phyloP scores from a whole-genome alignment of 2,797 vertebrate species.

The Acrocephalus scirpaceus region DNA sequence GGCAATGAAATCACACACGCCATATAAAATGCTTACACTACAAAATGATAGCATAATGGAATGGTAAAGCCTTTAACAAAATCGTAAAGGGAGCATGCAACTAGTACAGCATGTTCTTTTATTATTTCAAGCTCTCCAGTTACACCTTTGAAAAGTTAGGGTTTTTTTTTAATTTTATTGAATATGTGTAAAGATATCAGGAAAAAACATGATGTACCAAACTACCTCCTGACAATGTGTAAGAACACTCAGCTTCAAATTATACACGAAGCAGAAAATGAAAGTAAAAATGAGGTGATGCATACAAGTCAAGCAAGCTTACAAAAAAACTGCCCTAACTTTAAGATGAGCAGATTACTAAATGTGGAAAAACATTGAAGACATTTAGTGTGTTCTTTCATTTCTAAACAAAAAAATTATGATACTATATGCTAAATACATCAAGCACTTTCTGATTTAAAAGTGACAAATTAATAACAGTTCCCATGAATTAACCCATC shows the following conservation, averaged over 20 bases:
- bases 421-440: neutral
- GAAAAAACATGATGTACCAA: neutral
- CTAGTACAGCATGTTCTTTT: slow-evolving; percentile 58
- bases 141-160: slow-evolving; percentile 52
- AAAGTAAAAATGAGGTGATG: neutral
- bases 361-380: neutral
- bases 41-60: slow-evolving; percentile 65
- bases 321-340: neutral
- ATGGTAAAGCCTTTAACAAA: slow-evolving; percentile 62
- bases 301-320: neutral
- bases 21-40: slow-evolving; percentile 63
- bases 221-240: neutral
- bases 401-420: neutral
- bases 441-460: neutral
- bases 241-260: neutral
- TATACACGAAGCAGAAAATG: neutral
- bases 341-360: neutral
- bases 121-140: slow-evolving; percentile 66
- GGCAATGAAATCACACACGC: slow-evolving; percentile 69
- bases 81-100: slow-evolving; percentile 45
- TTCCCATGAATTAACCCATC: neutral
- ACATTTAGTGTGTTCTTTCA: neutral
- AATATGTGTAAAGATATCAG: slow-evolving; percentile 27
- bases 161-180: neutral
- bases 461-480: neutral